A percentile compares a stretch with the other conserved stretches of the same genome.
These are phyloP conservation scores for Lasiurus cinereus DNA, from an alignment of 2,113 vertebrate species.

Conservation along the genomic window DNA sequence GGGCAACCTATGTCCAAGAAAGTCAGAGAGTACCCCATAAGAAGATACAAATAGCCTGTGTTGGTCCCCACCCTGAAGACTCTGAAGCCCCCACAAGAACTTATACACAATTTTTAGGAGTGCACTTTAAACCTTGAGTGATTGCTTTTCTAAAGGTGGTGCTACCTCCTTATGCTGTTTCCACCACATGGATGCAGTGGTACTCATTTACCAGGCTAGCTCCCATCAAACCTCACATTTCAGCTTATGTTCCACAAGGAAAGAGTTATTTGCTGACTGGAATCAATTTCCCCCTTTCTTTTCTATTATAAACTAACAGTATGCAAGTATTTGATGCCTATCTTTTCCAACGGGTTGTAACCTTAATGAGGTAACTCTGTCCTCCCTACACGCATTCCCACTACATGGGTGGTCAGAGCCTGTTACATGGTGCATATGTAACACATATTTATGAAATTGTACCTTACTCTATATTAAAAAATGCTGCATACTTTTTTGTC, in stretches of 20 bases:
- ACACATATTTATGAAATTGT: neutral
- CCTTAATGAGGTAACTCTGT: neutral
- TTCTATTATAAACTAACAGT: neutral
- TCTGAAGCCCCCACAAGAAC: neutral
- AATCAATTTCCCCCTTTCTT: neutral
- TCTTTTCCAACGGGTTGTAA: neutral
- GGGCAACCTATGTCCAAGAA: neutral
- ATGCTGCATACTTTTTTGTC: neutral
- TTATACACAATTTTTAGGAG: neutral
- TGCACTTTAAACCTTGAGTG: no score
- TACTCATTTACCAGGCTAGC: no score
- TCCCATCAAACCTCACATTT: neutral
- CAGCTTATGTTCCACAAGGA: neutral
- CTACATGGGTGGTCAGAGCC: neutral
- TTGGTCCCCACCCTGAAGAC: no score
- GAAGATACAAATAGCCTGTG: neutral
- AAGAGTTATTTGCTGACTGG: neutral
- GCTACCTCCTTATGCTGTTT: accelerated
- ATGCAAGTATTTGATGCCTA: neutral
- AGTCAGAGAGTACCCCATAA: neutral
- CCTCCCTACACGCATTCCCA: neutral
- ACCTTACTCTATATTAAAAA: neutral
- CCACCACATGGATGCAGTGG: accelerated
- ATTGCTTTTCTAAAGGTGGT: neutral
- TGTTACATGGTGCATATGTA: neutral